phyloP scores from a whole-genome alignment of 2,888 invertebrate species.

The Acleris literana region DNA sequence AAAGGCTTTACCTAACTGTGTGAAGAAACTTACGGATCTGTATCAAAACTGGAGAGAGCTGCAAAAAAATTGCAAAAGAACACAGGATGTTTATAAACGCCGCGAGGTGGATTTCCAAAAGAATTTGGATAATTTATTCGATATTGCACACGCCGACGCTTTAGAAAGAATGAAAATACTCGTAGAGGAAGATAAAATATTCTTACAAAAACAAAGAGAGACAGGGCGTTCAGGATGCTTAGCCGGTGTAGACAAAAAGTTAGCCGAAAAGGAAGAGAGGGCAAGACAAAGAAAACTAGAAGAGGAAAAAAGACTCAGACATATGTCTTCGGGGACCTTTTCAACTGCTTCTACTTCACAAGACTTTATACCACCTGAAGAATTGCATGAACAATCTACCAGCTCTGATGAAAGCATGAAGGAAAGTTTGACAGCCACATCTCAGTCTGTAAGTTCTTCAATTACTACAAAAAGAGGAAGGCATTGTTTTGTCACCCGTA shows the following conservation, averaged over 20 bases:
- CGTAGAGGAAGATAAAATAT: slow-evolving; percentile 46
- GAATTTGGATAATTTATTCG: slow-evolving; percentile 41
- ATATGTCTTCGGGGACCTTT: no score
- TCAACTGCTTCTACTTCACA: not conserved
- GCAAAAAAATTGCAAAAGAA: slow-evolving; percentile 45
- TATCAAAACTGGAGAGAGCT: slow-evolving; percentile 51
- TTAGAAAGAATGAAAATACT: slow-evolving; percentile 44
- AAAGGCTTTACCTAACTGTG: slow-evolving; percentile 41
- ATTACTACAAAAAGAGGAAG: no score
- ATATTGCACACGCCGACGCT: slow-evolving; percentile 40
- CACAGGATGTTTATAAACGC: slow-evolving; percentile 36
- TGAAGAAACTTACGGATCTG: slow-evolving; percentile 44
- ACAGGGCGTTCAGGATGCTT: slow-evolving; percentile 45
- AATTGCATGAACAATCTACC: no score
- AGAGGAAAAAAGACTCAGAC: not conserved
- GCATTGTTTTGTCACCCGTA: no score
- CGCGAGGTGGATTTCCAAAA: slow-evolving; percentile 39
- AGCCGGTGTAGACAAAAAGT: slow-evolving; percentile 45
- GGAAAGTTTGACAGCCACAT: no score
- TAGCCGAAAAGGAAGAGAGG: slow-evolving; percentile 45
- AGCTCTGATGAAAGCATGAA: no score
- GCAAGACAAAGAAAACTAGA: slow-evolving; percentile 21
- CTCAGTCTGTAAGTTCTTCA: no score
- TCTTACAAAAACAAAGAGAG: slow-evolving; percentile 44
- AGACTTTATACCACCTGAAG: no score